phyloP scores from a whole-genome alignment of 2,113 vertebrate genomes.

The Gnathonemus echidnorhynchus region DNA sequence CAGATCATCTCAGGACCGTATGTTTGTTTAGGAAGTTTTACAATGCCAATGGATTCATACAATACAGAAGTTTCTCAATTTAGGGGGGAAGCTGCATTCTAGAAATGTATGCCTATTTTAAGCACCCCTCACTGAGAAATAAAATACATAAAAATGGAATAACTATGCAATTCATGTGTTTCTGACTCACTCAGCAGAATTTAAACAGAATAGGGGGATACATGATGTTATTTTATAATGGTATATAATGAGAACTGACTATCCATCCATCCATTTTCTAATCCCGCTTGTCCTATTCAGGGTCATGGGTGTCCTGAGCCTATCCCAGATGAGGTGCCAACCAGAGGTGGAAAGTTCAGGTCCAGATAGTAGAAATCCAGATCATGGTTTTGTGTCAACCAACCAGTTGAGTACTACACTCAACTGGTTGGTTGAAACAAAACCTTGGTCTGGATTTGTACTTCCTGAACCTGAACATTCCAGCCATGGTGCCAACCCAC shows the following conservation, averaged over 20 bases:
- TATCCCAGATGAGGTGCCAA: background rate
- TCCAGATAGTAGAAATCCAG: too few relatives aligned
- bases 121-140: background rate
- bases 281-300: background rate
- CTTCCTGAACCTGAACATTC: too few relatives aligned
- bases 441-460: too few relatives aligned
- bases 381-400: too few relatives aligned
- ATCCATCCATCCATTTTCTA: background rate
- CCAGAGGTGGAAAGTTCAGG: too few relatives aligned
- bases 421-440: too few relatives aligned
- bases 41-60: background rate
- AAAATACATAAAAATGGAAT: background rate
- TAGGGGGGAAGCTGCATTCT: background rate
- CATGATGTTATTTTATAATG: background rate
- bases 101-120: background rate
- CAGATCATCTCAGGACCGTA: background rate
- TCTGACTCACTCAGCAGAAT: background rate
- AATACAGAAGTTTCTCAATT: background rate
- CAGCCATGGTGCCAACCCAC: background rate
- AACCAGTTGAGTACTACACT: too few relatives aligned
- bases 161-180: background rate
- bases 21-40: background rate
- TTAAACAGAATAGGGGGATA: background rate
- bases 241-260: background rate
- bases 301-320: background rate